phyloP scores from a whole-genome alignment of 2,888 invertebrate species.

The Cryptocephalus moraei region DNA sequence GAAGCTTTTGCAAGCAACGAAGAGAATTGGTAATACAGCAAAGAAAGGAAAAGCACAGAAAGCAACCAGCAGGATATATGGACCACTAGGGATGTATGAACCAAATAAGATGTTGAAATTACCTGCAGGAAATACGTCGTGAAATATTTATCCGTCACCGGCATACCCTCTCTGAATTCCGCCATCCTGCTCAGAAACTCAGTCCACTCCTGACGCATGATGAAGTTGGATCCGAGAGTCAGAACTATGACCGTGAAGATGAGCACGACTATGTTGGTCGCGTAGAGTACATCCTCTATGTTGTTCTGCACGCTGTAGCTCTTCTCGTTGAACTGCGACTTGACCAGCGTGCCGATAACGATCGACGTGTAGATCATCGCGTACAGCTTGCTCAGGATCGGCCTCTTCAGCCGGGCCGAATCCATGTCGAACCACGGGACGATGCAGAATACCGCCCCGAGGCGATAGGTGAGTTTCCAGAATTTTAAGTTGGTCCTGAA shows the following conservation, averaged over 20 bases:
- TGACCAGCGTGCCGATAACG: neutral
- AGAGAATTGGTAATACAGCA: no score
- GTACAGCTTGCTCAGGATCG: constrained; percentile 2
- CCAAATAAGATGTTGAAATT: neutral
- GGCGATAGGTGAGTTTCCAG: constrained; percentile 1
- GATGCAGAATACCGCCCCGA: constrained; percentile 3
- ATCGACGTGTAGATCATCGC: neutral
- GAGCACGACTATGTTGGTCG: neutral
- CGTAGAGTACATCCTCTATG: neutral
- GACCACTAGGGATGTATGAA: no score
- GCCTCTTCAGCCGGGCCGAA: neutral
- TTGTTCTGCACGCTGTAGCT: neutral
- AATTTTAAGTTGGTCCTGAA: neutral
- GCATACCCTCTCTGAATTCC: neutral
- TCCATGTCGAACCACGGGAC: constrained; percentile 7
- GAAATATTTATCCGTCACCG: neutral
- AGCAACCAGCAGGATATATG: no score
- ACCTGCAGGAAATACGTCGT: constrained; percentile 1
- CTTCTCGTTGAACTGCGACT: no score
- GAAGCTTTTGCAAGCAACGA: no score
- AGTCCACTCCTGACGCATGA: constrained; percentile 1
- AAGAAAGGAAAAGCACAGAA: no score
- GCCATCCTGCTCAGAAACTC: neutral
- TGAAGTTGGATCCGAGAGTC: neutral
- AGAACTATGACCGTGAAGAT: neutral